Evolutionary conservation across 2,797 vertebrate genomes (phyloP).

Genomic region (Toxotes lorentzi): DNA sequence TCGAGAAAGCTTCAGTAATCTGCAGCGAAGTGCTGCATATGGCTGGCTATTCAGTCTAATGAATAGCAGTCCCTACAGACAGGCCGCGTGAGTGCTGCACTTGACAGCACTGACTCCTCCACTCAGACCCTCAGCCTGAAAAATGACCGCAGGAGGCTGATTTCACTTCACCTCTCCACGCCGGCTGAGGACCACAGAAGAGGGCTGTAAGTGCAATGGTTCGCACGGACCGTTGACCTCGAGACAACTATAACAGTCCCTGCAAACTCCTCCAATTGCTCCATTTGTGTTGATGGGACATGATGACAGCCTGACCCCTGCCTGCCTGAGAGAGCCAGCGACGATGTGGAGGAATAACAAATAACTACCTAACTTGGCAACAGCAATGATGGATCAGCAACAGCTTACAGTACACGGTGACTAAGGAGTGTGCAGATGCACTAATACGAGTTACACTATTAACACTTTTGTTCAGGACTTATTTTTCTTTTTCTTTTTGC

Average conservation of each 20-base stretch:
- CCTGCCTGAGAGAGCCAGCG: conserved; percentile 37
- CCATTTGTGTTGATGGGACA: conserved; percentile 45
- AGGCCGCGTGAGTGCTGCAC: conserved; percentile 51
- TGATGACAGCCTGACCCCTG: conserved; percentile 46
- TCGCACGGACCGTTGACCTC: conserved; percentile 48
- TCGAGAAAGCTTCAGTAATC: conserved; percentile 38
- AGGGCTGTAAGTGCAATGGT: conserved; percentile 18
- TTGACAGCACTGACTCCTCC: conserved; percentile 60
- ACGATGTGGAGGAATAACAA: conserved; percentile 58
- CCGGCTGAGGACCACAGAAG: conserved; percentile 14
- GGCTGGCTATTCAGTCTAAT: conserved; percentile 44
- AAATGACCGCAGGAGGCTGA: conserved; percentile 53
- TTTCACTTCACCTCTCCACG: conserved; percentile 36
- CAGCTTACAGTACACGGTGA: neutral
- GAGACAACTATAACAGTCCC: conserved; percentile 25
- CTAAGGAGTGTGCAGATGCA: neutral
- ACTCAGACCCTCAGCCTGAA: conserved; percentile 55
- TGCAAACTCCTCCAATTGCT: conserved; percentile 37
- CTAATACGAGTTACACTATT: neutral
- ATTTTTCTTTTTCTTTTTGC: neutral
- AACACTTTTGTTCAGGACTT: neutral
- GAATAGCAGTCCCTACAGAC: conserved; percentile 44
- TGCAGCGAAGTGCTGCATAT: conserved; percentile 29
- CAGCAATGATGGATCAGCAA: conserved; percentile 45
- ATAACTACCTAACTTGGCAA: conserved; percentile 49